Evolutionary conservation across 2,113 vertebrate species (phyloP).

Genomic region (Perca fluviatilis): DNA sequence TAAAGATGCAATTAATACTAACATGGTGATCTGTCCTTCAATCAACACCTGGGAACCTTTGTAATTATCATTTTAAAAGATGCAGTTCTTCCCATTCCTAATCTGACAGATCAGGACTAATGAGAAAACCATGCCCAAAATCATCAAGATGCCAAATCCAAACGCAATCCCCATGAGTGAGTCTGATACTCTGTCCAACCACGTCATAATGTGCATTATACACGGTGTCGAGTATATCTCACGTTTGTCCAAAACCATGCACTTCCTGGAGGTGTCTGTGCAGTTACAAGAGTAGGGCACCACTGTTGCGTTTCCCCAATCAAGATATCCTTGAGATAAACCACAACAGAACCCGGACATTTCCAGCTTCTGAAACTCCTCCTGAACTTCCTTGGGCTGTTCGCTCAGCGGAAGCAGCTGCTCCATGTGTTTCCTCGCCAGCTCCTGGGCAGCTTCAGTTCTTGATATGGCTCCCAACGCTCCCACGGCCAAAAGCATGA

Average conservation of each 20-base stretch:
- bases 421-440: constrained; percentile 18
- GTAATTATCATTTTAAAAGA: neutral
- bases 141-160: neutral
- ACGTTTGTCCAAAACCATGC: neutral
- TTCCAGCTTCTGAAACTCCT: constrained; percentile 22
- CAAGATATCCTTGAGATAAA: constrained; percentile 18
- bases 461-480: constrained; percentile 7
- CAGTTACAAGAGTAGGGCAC: constrained; percentile 37
- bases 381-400: neutral
- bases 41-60: neutral
- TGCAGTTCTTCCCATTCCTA: rapidly evolving
- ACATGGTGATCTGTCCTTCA: neutral
- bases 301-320: constrained; percentile 17
- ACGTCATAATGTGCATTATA: constrained; percentile 5
- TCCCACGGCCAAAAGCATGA: constrained; percentile 20
- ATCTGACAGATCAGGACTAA: neutral
- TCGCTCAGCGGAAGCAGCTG: constrained; percentile 3
- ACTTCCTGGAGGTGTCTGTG: neutral
- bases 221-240: neutral
- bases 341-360: neutral
- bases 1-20: neutral
- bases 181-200: constrained; percentile 13
- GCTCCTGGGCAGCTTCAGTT: constrained; percentile 14
- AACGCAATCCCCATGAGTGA: neutral
- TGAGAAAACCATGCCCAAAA: constrained; percentile 24